A percentile compares a stretch with the other conserved stretches of the same genome.
phyloP scores from a whole-genome alignment of 30 jellyfish, hydroid and myxozoan genomes.

The Cassiopea andromeda region DNA sequence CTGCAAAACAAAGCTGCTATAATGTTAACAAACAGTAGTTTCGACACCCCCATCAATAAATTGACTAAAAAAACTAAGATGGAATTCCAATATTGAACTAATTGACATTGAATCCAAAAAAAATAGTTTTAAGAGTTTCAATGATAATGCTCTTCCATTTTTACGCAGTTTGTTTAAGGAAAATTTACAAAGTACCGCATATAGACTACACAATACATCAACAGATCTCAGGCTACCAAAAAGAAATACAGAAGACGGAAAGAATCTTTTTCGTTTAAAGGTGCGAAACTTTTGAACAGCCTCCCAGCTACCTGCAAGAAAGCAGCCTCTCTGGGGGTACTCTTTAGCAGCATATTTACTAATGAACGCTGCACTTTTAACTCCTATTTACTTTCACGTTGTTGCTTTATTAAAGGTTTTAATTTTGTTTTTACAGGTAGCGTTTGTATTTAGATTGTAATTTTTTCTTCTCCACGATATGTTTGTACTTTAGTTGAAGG shows the following conservation, averaged over 20 bases:
- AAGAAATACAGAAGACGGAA: constrained; percentile 1
- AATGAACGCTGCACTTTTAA: background rate
- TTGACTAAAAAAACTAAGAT: no score
- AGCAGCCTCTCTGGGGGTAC: constrained; percentile 16
- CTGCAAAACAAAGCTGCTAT: background rate
- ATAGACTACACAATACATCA: constrained; percentile 9
- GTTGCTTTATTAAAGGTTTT: background rate
- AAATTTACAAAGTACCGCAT: background rate
- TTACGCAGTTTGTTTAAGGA: background rate
- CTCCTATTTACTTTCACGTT: background rate
- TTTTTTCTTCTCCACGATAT: no score
- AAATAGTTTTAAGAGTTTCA: no score
- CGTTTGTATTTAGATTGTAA: background rate
- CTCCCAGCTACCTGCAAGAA: constrained; percentile 22
- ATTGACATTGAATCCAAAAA: no score
- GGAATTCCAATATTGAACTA: no score
- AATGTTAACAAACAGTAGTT: no score
- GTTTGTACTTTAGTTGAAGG: no score
- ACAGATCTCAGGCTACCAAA: constrained; percentile 39
- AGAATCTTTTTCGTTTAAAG: constrained; percentile 27
- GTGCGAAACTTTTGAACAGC: constrained; percentile 24
- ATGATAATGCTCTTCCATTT: background rate
- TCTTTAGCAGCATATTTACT: background rate
- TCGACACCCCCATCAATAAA: no score
- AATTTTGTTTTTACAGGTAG: background rate